Conservation (phyloP, 2,888 invertebrate genomes). For the Nemotelus nigrinus region DNA sequence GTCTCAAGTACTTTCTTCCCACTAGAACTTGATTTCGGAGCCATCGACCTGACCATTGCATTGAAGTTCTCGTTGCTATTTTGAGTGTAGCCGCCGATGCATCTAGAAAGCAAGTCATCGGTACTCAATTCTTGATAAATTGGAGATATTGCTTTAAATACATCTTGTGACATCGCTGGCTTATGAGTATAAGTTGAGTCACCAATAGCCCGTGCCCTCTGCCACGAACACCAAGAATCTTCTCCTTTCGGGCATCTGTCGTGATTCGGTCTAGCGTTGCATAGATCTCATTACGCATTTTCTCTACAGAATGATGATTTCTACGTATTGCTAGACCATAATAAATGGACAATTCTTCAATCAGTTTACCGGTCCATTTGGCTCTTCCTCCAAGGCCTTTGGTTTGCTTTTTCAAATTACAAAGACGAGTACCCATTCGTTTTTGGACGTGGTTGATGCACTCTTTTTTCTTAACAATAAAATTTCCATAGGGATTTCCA, state of each 20-base stretch:
- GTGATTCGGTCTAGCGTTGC: not conserved
- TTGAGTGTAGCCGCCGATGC: too few species aligned
- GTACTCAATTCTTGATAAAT: conserved; percentile 15
- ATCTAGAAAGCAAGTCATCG: not conserved
- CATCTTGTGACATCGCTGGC: too few species aligned
- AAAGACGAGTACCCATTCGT: too few species aligned
- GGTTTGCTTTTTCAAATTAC: conserved; percentile 42
- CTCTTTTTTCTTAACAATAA: not conserved
- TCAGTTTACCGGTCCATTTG: conserved; percentile 1
- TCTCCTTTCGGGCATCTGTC: conserved; percentile 48
- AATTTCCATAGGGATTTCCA: not conserved
- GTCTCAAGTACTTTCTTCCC: not conserved
- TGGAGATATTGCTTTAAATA: not conserved
- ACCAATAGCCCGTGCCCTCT: not conserved
- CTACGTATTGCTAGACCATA: not conserved
- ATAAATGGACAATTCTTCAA: conserved; percentile 23
- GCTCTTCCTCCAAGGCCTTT: not conserved
- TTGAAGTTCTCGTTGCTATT: conserved; percentile 11
- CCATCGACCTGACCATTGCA: conserved; percentile 19
- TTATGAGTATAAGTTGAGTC: not conserved
- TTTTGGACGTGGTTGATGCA: conserved; percentile 13
- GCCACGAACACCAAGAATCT: conserved; percentile 23
- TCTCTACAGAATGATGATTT: too few species aligned
- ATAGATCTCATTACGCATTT: conserved; percentile 20
- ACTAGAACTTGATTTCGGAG: conserved; percentile 18